Evolutionary conservation across 2,113 vertebrate genomes (phyloP).

Genomic region (Prochilodus magdalenae): DNA sequence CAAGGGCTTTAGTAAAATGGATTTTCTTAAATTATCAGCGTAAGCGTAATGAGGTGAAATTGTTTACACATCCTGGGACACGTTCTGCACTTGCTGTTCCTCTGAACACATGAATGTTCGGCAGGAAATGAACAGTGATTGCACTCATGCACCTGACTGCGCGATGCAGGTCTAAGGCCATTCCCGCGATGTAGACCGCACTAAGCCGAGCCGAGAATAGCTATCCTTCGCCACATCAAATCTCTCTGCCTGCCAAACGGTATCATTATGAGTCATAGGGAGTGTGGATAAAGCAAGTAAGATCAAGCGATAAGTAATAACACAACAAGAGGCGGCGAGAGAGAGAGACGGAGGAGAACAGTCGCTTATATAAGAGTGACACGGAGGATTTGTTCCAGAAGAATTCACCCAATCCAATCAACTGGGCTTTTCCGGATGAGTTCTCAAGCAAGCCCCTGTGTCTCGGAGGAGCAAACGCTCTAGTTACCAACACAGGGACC

Average conservation of each 20-base stretch:
- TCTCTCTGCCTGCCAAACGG: neutral
- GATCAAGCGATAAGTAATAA: conserved; percentile 51
- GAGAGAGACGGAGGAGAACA: conserved; percentile 37
- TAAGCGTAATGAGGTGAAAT: conserved; percentile 67
- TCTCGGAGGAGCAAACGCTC: conserved; percentile 60
- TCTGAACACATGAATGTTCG: conserved; percentile 5
- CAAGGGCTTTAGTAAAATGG: conserved; percentile 67
- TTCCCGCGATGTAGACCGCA: neutral
- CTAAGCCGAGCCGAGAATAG: neutral
- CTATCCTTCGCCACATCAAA: neutral
- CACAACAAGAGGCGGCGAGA: conserved; percentile 28
- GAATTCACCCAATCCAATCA: conserved; percentile 73
- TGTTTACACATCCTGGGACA: conserved; percentile 63
- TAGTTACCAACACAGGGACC: too few species aligned
- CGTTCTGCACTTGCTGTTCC: conserved; percentile 57
- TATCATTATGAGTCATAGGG: conserved; percentile 1
- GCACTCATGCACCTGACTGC: neutral
- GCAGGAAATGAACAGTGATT: conserved; percentile 51
- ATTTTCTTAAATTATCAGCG: conserved; percentile 56
- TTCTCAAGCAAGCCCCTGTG: conserved; percentile 63
- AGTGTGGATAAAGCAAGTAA: neutral
- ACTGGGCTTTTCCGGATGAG: conserved; percentile 72
- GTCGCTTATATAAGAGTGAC: conserved; percentile 66
- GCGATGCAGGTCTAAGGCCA: conserved; percentile 5
- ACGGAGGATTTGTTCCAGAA: conserved; percentile 71